These are phyloP conservation scores for Eidolon helvum DNA, from an alignment of 2,113 vertebrate species.

Conservation along the genomic window DNA sequence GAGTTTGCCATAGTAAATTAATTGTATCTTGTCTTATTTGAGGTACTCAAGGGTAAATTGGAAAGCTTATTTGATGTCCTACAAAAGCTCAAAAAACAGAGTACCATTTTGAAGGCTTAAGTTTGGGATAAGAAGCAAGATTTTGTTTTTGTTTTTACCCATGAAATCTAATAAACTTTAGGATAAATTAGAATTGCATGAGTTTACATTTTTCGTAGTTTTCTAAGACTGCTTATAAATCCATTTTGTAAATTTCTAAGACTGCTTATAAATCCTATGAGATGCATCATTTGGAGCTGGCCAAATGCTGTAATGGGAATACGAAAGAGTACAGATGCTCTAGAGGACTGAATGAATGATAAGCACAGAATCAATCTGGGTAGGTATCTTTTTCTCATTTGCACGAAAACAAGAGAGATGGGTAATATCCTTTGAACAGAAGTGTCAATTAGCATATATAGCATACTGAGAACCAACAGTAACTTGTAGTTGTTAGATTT, in stretches of 20 bases:
- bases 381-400: background rate
- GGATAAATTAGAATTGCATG: background rate
- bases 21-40: background rate
- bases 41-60: background rate
- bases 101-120: background rate
- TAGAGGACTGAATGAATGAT: background rate
- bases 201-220: background rate
- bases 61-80: conserved; percentile 7
- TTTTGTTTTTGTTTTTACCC: background rate
- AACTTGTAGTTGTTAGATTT: background rate
- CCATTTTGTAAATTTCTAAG: background rate
- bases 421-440: background rate
- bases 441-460: background rate
- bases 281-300: background rate
- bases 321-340: background rate
- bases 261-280: background rate
- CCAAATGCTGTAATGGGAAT: background rate
- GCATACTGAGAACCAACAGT: background rate
- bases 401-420: background rate
- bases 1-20: background rate
- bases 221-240: background rate
- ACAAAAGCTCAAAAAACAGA: background rate
- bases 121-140: background rate
- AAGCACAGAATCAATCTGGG: background rate
- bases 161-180: conserved; percentile 11